Evolutionary conservation across 2,113 vertebrate genomes (phyloP), one percentile per base, ranked within the genome.

Genomic region (Melospiza melodia): DNA sequence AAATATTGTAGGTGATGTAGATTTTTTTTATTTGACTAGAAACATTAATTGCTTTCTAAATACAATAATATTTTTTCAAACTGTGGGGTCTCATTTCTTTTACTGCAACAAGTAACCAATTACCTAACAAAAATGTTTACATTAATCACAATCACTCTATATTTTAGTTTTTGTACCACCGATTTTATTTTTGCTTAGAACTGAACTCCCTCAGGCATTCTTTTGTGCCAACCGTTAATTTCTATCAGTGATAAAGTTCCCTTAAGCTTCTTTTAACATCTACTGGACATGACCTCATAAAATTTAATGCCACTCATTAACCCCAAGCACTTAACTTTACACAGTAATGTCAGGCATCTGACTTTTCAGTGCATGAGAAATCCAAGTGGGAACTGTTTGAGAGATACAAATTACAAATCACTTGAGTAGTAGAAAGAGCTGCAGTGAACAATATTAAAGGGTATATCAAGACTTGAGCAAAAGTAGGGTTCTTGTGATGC

Each of bases 251-350:
- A 96, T 75, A 95, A 97, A 96, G 92, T 97, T 95, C 84, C 84
- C 94, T 93, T 96, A 97, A 97, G 90, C 96, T 80, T 96, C 76
- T 95, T 96, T 94, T 97, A 96, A 96, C 79, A 97, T 90, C 91
- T 94, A 95, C 89, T 94, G 92, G 94, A 96, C 95, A 95, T 96
- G 96, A 96, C 89, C 83, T 97, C 94, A 97, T 97, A 97, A 98
- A 98, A 97, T 97, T 81, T 96, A 97, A 97, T 97, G 95, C 94
- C 78, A 96, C 83, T 96, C 93, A 97, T 96, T 98, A 97, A 97
- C 94, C 95, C 93, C 65, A 93, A 96, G 94, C 88, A 97, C 94
- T 96, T 97, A 96, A 95, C 95, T 95, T 97, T 94, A 95, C 82
- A 94, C 84, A 94, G 91, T 94, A 94, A 97, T 95, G 95, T 97